A percentile compares a stretch with the other conserved stretches of the same genome.
Conservation (phyloP, 2,113 vertebrate species). For the Greenwoodochromis staneri region DNA sequence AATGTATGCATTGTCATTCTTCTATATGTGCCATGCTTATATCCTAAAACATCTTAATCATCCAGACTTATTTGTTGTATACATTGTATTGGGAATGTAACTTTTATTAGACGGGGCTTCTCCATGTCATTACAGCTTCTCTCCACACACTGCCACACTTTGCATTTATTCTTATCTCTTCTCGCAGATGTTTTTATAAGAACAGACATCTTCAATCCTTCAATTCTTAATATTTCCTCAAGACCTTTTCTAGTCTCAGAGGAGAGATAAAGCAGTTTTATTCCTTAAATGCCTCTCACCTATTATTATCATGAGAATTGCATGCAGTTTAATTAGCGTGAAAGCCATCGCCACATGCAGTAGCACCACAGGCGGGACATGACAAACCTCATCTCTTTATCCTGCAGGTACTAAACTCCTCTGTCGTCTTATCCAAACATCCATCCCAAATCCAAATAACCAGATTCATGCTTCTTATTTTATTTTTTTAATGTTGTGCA, state of each 20-base stretch:
- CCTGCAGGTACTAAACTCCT: background rate
- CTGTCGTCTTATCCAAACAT: background rate
- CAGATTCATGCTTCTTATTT: background rate
- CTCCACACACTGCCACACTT: background rate
- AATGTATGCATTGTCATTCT: background rate
- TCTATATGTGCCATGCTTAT: background rate
- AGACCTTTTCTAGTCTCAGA: background rate
- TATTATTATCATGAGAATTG: conserved; percentile 9
- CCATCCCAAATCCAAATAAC: conserved; percentile 30
- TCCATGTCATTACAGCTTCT: background rate
- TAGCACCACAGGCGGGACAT: conserved; percentile 5
- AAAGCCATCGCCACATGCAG: background rate
- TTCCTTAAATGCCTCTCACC: conserved; percentile 2
- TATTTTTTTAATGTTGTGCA: background rate
- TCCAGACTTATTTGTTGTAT: background rate
- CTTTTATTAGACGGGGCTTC: background rate
- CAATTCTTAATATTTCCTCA: background rate
- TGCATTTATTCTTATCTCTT: conserved; percentile 34
- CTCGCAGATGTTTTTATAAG: conserved; percentile 12
- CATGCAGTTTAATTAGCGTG: conserved; percentile 25
- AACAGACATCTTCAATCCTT: background rate
- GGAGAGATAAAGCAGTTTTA: conserved; percentile 1
- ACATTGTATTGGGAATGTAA: background rate
- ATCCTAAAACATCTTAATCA: background rate
- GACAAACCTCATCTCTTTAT: background rate